Base-by-base conservation (phyloP, 2,797 vertebrate genomes). In the Platalea minor region DNA sequence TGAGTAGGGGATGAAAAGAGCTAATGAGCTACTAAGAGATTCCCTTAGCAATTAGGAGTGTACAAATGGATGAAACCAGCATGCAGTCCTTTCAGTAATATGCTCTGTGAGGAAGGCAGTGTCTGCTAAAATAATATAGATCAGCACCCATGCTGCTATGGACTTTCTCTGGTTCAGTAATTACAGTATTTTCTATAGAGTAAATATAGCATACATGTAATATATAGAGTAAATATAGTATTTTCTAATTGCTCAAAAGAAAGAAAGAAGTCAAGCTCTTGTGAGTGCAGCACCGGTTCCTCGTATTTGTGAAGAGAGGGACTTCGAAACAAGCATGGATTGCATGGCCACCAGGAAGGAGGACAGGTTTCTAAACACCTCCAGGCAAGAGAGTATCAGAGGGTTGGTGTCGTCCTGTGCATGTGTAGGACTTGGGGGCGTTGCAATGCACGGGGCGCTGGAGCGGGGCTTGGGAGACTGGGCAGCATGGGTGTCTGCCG, bases 341-440 rank as follows among this genome's bases (percentile, higher is more conserved):
- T 13, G 29, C 14, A 5, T 0, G 0, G 29, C 60, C 3, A 1
- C 59, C 56, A 18, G 48, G 70, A 46, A 50, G 51, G 43, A 45
- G 3, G 3, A 14, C 14, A 11, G 23, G 10, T 56, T 64, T 67
- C 57, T n/a, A 15, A 89, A 63, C 8, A 1, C 70, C 63, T 48
- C 16, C 63, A 37, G 54, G 37, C 23, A 37, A 41, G 50, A 63
- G 28, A 26, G 46, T 23, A 8, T 21, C 37, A 31, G 76, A 51
- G 82, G 10, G 11, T 10, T 7, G 4, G 53, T 7, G 26, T 11
- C 3, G 2, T 35, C 17, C 68, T 48, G 29, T 28, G 51, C 33
- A 4, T 8, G 0, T 8, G 28, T 20, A 31, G 60, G n/a, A 68
- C 17, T 4, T 8, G 6, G 10, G 17, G 39, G 9, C 0, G 0